These are phyloP conservation scores for Poecilia latipinna DNA, from an alignment of 2,113 vertebrate species.

Conservation along the genomic window DNA sequence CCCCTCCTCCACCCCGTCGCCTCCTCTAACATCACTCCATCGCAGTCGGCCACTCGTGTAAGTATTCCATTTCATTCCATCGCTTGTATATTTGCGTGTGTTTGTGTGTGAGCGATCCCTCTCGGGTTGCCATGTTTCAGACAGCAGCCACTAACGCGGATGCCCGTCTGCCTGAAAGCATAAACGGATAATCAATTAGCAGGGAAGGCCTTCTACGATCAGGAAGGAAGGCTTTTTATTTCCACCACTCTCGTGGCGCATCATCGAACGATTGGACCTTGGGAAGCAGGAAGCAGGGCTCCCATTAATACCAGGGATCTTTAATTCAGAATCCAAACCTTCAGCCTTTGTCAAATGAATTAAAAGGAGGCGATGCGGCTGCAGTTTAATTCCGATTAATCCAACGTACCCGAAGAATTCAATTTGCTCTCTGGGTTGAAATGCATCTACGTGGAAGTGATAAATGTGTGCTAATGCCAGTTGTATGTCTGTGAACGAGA, in stretches of 20 bases:
- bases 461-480: neutral
- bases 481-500: too few relatives aligned
- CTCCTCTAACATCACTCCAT: conserved; percentile 67
- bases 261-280: neutral
- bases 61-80: conserved; percentile 86
- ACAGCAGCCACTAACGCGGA: neutral
- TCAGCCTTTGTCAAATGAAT: neutral
- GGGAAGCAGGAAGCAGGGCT: neutral
- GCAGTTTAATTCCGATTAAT: neutral
- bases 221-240: conserved; percentile 1
- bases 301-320: neutral
- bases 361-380: neutral
- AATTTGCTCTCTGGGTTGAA: neutral
- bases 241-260: neutral
- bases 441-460: neutral
- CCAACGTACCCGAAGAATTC: neutral
- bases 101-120: conserved; percentile 1
- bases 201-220: neutral
- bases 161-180: neutral
- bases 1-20: conserved; percentile 52
- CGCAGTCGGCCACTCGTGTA: conserved; percentile 84
- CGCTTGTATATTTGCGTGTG: conserved; percentile 45
- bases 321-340: neutral
- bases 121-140: neutral
- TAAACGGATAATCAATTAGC: neutral